Evolutionary conservation across 2,113 vertebrate genomes (phyloP).

Genomic region (Struthidea cinerea): DNA sequence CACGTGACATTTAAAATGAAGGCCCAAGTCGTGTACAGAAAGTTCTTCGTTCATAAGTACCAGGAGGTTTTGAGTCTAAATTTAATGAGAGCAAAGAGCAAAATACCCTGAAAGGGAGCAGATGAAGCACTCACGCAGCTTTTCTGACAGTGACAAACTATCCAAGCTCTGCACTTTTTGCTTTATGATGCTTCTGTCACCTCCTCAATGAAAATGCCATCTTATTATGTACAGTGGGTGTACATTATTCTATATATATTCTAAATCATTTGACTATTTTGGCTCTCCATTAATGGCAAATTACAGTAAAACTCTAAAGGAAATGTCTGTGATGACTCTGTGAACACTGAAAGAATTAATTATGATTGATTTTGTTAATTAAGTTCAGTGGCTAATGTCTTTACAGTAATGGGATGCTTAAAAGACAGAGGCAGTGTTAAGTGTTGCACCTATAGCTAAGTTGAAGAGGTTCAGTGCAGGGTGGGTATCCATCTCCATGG

Average conservation of each 20-base stretch:
- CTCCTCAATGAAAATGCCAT: conserved; percentile 29
- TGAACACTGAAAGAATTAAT: conserved; percentile 67
- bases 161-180: not conserved
- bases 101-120: conserved; percentile 1
- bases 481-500: not conserved
- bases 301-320: conserved; percentile 60
- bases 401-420: conserved; percentile 63
- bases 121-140: not conserved
- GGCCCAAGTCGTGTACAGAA: not conserved
- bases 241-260: conserved; percentile 59
- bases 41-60: not conserved
- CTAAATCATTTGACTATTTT: conserved; percentile 66
- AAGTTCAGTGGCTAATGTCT: conserved; percentile 67
- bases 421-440: conserved; percentile 56
- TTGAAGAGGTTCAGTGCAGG: not conserved
- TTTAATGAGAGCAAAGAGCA: not conserved
- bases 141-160: conserved; percentile 27
- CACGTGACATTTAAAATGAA: conserved; percentile 7
- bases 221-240: conserved; percentile 50
- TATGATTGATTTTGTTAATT: conserved; percentile 76
- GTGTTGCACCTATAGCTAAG: conserved; percentile 32
- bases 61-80: conserved; percentile 16
- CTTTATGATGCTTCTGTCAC: conserved; percentile 48
- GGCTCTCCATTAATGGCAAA: conserved; percentile 69
- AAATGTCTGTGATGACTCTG: conserved; percentile 57